Percentiles rank a stretch among this genome's conserved stretches.
Evolutionary conservation across 2,113 vertebrate genomes (phyloP).

Genomic region (Gorilla gorilla): DNA sequence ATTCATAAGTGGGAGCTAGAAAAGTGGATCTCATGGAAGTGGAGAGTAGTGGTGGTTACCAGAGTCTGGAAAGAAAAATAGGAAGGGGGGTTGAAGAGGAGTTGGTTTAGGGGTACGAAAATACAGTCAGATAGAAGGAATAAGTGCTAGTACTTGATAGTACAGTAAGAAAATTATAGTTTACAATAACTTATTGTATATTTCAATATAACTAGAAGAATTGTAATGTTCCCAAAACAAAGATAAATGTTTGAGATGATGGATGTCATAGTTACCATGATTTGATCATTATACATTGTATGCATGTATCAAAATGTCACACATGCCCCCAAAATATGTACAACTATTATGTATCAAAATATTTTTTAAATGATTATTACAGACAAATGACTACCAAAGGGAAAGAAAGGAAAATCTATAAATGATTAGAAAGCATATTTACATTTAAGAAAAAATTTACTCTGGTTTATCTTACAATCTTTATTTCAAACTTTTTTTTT

Average conservation of each 20-base stretch:
- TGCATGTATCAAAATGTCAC: not conserved
- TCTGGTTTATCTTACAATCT: not conserved
- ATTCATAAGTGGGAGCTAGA: not conserved
- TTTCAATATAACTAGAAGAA: not conserved
- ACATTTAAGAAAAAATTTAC: not conserved
- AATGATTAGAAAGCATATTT: slow-evolving; percentile 13
- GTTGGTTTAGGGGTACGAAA: not conserved
- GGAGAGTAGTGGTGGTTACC: not conserved
- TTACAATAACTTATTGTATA: not conserved
- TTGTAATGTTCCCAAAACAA: not conserved
- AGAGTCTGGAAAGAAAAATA: not conserved
- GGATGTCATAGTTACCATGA: not conserved
- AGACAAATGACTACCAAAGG: not conserved
- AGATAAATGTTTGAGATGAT: not conserved
- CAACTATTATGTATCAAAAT: not conserved
- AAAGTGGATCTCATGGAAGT: not conserved
- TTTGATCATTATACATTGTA: not conserved
- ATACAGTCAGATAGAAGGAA: not conserved
- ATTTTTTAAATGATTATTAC: not conserved
- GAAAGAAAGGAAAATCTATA: not conserved
- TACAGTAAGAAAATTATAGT: not conserved
- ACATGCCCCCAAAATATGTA: not conserved
- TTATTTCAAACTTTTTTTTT: not conserved
- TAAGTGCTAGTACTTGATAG: not conserved
- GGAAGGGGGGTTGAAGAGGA: not conserved